Percentiles rank a stretch among this genome's conserved stretches.
Evolutionary conservation across 2,797 vertebrate species (phyloP).

Genomic region (Telmatherina bonti): DNA sequence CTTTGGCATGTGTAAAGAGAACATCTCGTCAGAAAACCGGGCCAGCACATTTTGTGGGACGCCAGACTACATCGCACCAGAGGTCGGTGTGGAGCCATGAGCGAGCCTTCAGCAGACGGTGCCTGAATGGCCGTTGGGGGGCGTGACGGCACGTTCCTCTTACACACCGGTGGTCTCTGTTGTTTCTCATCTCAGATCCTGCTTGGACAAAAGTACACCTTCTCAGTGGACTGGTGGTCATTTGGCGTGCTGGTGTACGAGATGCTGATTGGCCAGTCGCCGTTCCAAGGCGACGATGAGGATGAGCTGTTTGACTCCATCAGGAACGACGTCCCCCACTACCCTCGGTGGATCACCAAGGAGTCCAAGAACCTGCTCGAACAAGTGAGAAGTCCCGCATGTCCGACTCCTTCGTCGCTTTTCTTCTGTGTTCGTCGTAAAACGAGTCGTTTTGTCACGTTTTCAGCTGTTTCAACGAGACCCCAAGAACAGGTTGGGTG

Average conservation of each 20-base stretch:
- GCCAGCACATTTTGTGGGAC: slow-evolving; percentile 97
- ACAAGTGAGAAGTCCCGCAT: too few species aligned
- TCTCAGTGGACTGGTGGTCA: slow-evolving; percentile 99
- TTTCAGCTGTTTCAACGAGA: slow-evolving; percentile 94
- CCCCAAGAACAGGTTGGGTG: slow-evolving; percentile 87
- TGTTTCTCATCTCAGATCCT: slow-evolving; percentile 87
- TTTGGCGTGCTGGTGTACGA: slow-evolving; percentile 98
- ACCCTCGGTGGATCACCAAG: slow-evolving; percentile 95
- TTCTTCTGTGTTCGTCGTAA: neutral
- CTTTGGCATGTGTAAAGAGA: slow-evolving; percentile 99
- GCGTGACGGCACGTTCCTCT: neutral
- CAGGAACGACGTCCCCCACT: slow-evolving; percentile 90
- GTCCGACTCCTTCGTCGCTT: too few species aligned
- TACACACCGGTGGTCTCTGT: slow-evolving; percentile 2
- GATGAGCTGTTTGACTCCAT: slow-evolving; percentile 98
- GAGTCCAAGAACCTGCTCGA: slow-evolving; percentile 93
- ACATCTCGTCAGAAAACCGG: slow-evolving; percentile 85
- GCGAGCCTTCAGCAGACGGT: too few species aligned
- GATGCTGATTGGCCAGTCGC: slow-evolving; percentile 98
- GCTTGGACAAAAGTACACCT: slow-evolving; percentile 92
- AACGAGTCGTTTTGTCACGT: neutral
- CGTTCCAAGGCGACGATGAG: slow-evolving; percentile 97
- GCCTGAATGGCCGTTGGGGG: neutral
- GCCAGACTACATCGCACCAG: slow-evolving; percentile 97
- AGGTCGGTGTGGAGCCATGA: slow-evolving; percentile 79